These are phyloP conservation scores for Euwallacea fornicatus DNA, from an alignment of 1,140 invertebrate species.

Conservation along the genomic window DNA sequence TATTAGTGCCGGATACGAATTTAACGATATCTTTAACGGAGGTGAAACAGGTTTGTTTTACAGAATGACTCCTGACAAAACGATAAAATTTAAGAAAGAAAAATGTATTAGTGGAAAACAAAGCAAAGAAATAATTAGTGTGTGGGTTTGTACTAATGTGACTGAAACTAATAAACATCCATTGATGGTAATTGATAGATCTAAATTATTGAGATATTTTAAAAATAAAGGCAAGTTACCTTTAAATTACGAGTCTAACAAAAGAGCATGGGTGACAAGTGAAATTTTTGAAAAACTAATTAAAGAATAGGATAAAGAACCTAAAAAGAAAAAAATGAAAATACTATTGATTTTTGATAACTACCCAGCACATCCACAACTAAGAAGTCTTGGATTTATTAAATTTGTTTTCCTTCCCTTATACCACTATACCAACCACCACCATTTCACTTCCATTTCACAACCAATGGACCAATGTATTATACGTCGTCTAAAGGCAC, in stretches of 20 bases:
- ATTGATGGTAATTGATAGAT: not conserved
- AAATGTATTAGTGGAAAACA: not conserved
- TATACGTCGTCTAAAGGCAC: too few relatives aligned
- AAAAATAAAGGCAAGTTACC: not conserved
- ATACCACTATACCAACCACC: too few relatives aligned
- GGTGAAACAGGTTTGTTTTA: constrained; percentile 1
- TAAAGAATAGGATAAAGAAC: not conserved
- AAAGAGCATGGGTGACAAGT: constrained; percentile 2
- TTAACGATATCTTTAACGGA: not conserved
- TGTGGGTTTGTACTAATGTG: constrained; percentile 4
- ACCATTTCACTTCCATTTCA: too few relatives aligned
- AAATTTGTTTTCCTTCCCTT: too few relatives aligned
- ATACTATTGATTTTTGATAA: not conserved
- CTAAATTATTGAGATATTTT: not conserved
- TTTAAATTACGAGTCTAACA: not conserved
- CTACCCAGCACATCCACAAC: too few relatives aligned
- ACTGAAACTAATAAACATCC: not conserved
- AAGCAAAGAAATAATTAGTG: not conserved
- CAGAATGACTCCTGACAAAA: not conserved
- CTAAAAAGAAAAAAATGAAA: not conserved
- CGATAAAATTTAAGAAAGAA: not conserved
- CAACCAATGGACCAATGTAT: too few relatives aligned
- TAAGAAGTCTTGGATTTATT: too few relatives aligned
- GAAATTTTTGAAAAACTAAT: constrained; percentile 1
- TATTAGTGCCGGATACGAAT: not conserved